Base-by-base conservation (phyloP, 2,888 invertebrate species). In the Rugalucina vietnamica region DNA sequence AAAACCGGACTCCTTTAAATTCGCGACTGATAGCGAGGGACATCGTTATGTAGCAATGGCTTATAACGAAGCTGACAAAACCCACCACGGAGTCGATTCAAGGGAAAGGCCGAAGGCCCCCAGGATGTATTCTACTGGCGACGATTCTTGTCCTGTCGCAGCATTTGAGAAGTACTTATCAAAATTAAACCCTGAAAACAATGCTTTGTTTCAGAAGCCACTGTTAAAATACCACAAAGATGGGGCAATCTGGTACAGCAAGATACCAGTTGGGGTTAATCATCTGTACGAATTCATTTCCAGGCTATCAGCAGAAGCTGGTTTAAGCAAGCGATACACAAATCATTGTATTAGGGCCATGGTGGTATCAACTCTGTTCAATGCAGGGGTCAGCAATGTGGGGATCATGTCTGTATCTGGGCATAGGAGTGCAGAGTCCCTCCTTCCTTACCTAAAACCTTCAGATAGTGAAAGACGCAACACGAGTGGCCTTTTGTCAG, bases 21-120 rank as follows among this genome's bases (percentile, higher is more conserved):
- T 50, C 4, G 50, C 34, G 5, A 49, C 21, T 34, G 71, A 77
- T 71, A 36, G 29, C 24, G 54, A 71, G 24, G 77, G 77, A 12
- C 34, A 36, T 27, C 37, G 71, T 5, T 77, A 77, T 71, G 24
- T 77, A 14, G 34, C 43, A 36, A 78, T 78, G 72, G 57, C 72
- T 36, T 72, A 72, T 27, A 77, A 70, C 32, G 71, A 77, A n/a
- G 71, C 77, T 12, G 77, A 77, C 32, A 71, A 77, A 27, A 77
- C 50, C 8, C 77, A 77, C 24, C 78, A 78, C 43, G 71, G 60
- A 1, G 39, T 78, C 39, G 78, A 72, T 50, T 10, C 5, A 0
- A 78, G 29, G 57, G n/a, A 70, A 27, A 54, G n/a, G 4, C 8
- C 54, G n/a, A 54, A 54, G n/a, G 54, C 54, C 21, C 54, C 54